Percentiles rank a stretch among this genome's conserved stretches.
These are phyloP conservation scores for Spea multiplicata DNA, from an alignment of 2,113 vertebrate species.

Conservation along the genomic window DNA sequence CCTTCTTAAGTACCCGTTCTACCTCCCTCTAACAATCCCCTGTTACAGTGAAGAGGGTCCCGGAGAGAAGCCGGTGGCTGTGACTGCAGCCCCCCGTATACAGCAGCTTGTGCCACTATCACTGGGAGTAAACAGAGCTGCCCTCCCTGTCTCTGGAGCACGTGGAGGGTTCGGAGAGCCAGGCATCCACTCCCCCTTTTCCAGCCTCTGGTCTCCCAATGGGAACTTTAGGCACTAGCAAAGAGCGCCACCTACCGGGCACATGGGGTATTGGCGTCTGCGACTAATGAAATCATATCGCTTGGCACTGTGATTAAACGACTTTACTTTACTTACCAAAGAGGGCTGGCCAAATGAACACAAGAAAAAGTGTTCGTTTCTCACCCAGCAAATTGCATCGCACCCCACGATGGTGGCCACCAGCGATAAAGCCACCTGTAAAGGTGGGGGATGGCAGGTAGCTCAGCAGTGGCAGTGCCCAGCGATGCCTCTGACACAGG, in stretches of 20 bases:
- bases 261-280: background rate
- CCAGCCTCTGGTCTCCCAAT: conserved; percentile 14
- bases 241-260: conserved; percentile 15
- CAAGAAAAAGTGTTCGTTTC: too few relatives aligned
- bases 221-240: background rate
- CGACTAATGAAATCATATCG: too few relatives aligned
- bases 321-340: too few relatives aligned
- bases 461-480: too few relatives aligned
- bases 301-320: too few relatives aligned
- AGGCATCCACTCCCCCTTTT: conserved; percentile 25
- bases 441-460: too few relatives aligned
- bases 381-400: too few relatives aligned
- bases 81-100: background rate
- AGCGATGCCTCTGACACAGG: too few relatives aligned
- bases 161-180: conserved; percentile 31
- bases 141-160: conserved; percentile 17
- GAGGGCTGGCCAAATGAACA: too few relatives aligned
- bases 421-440: too few relatives aligned
- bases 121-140: conserved; percentile 25
- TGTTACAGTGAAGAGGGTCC: background rate
- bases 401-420: too few relatives aligned
- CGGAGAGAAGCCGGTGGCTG: background rate
- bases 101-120: conserved; percentile 1
- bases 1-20: too few relatives aligned
- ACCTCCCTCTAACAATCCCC: background rate